These are phyloP conservation scores for Parnassius apollo DNA, from an alignment of 2,888 invertebrate genomes.

Conservation along the genomic window DNA sequence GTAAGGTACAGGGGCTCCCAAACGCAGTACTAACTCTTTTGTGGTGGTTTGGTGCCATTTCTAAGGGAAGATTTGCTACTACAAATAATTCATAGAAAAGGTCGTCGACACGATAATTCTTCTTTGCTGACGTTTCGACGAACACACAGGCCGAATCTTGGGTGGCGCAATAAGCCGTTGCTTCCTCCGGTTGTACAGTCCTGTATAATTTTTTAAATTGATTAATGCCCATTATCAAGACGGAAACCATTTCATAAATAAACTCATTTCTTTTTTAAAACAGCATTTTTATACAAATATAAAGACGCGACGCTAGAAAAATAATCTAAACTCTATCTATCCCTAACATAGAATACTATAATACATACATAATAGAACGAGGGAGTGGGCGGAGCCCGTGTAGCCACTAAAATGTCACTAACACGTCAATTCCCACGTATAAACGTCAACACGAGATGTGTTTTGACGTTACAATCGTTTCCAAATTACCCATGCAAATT, in stretches of 20 bases:
- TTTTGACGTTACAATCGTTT: no score
- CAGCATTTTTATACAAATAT: no score
- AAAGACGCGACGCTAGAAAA: slow-evolving; percentile 69
- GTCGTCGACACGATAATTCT: slow-evolving; percentile 90
- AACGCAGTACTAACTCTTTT: slow-evolving; percentile 85
- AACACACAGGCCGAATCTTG: slow-evolving; percentile 90
- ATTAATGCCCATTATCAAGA: no score
- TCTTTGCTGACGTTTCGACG: slow-evolving; percentile 91
- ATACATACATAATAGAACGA: no score
- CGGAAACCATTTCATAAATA: no score
- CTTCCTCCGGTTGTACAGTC: slow-evolving; percentile 89
- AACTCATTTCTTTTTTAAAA: no score
- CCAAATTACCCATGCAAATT: no score
- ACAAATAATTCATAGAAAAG: slow-evolving; percentile 92
- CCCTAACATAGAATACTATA: no score
- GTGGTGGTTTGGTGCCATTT: slow-evolving; percentile 95
- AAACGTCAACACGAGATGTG: no score
- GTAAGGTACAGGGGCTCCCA: slow-evolving; percentile 88
- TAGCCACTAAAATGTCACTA: no score
- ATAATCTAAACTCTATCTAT: slow-evolving; percentile 1
- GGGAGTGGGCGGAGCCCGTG: no score
- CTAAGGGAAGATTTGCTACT: slow-evolving; percentile 90
- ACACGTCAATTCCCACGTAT: no score
- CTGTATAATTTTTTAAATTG: slow-evolving; percentile 56
- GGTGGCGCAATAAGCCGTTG: slow-evolving; percentile 87